Evolutionary conservation across 2,888 invertebrate genomes (phyloP), one percentile per base, ranked within the genome.

Genomic region (Harpalus rubripes): DNA sequence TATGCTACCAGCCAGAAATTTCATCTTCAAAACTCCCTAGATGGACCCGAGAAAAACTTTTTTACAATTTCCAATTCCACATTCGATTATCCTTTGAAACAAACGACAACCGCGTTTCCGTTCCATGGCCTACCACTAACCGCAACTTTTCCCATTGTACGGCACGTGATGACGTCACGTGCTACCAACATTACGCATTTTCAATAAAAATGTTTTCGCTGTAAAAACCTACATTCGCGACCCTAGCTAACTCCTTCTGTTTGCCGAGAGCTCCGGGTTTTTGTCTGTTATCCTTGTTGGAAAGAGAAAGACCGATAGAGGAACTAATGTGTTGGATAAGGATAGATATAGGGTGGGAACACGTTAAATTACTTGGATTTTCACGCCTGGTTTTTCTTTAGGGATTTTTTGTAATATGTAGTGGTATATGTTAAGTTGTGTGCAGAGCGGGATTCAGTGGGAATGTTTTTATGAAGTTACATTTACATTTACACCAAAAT

Each of bases 361-460:
- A 82, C 82, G 82, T 82, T 82, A 58, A 82, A 82, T 82, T 82
- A 82, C 82, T 82, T 72, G 82, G 72, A 82, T 82, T 82, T 65
- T 65, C 56, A 58, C 82, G 56, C 72, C 82, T 32, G 18, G 41
- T 44, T 74, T 74, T 74, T 74, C 72, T 74, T 74, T 44, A 12
- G 72, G 72, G 72, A 74, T 74, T 74, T 74, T 44, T 74, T 16
- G 44, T 74, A 68, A 68, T 68, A 68, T 74, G 72, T 74, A 74
- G 41, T 74, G 41, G 16, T 32, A 41, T 74, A 74, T 74, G 72
- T 74, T 74, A 44, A 74, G 72, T 74, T 74, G 44, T 39, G 26
- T 74, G 18, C 44, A 74, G 44, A 10, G 44, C 4, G 10, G 44
- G 72, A 22, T 74, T 74, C 44, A 44, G 72, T 12, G 41, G 32